phyloP scores from a whole-genome alignment of 1,140 invertebrate species.

The Chymomyza costata region DNA sequence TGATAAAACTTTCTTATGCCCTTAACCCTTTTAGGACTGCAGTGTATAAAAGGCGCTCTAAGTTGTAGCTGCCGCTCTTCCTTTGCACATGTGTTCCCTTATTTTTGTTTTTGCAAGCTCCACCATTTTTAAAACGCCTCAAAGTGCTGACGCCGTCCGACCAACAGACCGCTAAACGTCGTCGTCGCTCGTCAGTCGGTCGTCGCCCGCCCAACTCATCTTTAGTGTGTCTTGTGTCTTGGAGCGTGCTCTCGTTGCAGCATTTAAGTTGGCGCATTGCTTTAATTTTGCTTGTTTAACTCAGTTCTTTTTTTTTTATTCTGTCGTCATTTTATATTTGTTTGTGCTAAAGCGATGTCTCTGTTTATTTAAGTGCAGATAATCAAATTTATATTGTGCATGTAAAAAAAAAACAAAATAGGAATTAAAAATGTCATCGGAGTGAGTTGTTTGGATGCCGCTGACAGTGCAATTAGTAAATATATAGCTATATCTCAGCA shows the following conservation, averaged over 20 bases:
- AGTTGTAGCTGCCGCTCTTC: conserved; percentile 30
- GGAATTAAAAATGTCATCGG: conserved; percentile 47
- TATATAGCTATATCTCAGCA: too few relatives aligned
- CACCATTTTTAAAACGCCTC: conserved; percentile 59
- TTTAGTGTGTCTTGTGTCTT: conserved; percentile 37
- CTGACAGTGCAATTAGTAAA: conserved; percentile 50
- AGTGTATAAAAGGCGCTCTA: conserved; percentile 65
- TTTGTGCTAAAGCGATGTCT: too few relatives aligned
- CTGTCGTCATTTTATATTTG: too few relatives aligned
- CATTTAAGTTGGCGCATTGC: conserved; percentile 28
- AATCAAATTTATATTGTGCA: conserved; percentile 67
- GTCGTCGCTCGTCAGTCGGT: conserved; percentile 50
- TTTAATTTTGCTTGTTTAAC: conserved; percentile 34
- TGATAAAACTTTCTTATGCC: too few relatives aligned
- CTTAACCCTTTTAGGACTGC: too few relatives aligned
- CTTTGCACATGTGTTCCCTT: conserved; percentile 15
- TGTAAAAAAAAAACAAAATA: conserved; percentile 28
- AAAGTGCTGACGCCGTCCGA: conserved; percentile 56
- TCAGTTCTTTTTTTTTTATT: conserved; percentile 43
- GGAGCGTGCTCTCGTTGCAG: conserved; percentile 35
- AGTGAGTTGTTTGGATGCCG: conserved; percentile 35
- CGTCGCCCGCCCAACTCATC: conserved; percentile 26
- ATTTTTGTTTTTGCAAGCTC: conserved; percentile 35
- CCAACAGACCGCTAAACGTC: conserved; percentile 56
- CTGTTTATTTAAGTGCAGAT: conserved; percentile 56